Base-by-base conservation (phyloP, 2,113 vertebrate genomes). In the Paedocypris sp. region DNA sequence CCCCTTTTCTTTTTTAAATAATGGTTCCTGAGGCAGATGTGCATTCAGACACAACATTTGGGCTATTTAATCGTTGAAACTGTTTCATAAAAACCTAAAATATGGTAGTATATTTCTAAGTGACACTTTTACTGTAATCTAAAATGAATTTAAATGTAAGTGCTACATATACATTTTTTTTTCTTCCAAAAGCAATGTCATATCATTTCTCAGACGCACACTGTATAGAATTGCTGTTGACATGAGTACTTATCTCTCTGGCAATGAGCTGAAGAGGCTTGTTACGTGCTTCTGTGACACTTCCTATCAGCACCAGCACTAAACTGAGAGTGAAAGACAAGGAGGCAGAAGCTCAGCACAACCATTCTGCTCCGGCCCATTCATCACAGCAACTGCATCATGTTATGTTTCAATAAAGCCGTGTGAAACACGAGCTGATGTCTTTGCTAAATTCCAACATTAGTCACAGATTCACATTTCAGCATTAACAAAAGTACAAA, bases 401-500 rank as follows among this genome's bases (percentile, higher is more conserved):
- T 84, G 83, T 86, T 85, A 88, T 87, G 77, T 89, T 87, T 85
- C 80, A 83, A 88, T 85, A 83, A 84, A 84, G 70, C 75, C 81
- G 79, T 69, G 76, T 93, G 94, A 94, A 98, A 97, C 89, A 73
- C 79, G 93, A 98, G 88, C 88, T 91, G 90, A 90, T 89, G 95
- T 96, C 89, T 97, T n/a, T 97, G 92, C 92, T 95, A 91, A 94
- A 94, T 93, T 95, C 92, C 90, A 73, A 69, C 88, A 92, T 97
- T 95, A 90, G 93, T 94, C 93, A 95, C 87, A 90, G 90, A 82
- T 80, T 81, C 82, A 82, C 67, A 77, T 86, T 85, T 86, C 81
- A 80, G 79, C 79, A 84, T 83, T 85, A 84, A 73, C 70, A 72
- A 68, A 72, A 75, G 75, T 78, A 62, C 56, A 64, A 71, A 71